These are phyloP conservation scores for Ornithoptera priamus DNA, from an alignment of 2,888 invertebrate genomes.

Conservation along the genomic window DNA sequence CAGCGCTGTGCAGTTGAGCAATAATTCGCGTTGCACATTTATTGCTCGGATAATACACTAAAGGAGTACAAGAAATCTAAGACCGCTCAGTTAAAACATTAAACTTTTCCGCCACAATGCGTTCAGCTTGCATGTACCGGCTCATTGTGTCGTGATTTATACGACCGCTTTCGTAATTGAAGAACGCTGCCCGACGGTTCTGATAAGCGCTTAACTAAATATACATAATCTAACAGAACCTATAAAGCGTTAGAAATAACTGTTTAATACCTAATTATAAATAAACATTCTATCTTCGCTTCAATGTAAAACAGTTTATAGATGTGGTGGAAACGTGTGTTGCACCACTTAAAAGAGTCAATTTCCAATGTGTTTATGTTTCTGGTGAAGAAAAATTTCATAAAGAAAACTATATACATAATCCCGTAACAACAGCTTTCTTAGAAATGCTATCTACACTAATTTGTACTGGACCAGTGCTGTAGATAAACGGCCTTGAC, in stretches of 20 bases:
- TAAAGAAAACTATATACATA: no score
- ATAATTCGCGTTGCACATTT: slow-evolving; percentile 24
- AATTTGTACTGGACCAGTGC: no score
- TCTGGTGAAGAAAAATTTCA: no score
- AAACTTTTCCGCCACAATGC: slow-evolving; percentile 31
- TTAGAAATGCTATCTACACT: no score
- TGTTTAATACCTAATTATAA: not conserved
- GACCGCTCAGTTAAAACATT: slow-evolving; percentile 29
- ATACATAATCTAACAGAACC: slow-evolving; percentile 14
- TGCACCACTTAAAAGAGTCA: no score
- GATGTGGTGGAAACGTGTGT: no score
- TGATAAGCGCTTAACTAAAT: slow-evolving; percentile 23
- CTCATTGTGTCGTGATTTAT: slow-evolving; percentile 30
- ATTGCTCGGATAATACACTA: slow-evolving; percentile 22
- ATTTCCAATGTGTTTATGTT: no score
- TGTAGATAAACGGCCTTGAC: no score
- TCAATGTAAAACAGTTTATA: not conserved
- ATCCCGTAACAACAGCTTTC: no score
- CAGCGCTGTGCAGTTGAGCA: slow-evolving; percentile 20
- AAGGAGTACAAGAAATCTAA: slow-evolving; percentile 27
- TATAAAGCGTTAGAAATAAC: slow-evolving; percentile 2
- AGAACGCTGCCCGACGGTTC: slow-evolving; percentile 13
- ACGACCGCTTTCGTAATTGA: slow-evolving; percentile 28
- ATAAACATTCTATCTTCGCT: not conserved
- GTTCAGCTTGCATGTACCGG: slow-evolving; percentile 21